Evolutionary conservation across 2,888 invertebrate genomes (phyloP).

Genomic region (Parapristionchus giblindavisi): DNA sequence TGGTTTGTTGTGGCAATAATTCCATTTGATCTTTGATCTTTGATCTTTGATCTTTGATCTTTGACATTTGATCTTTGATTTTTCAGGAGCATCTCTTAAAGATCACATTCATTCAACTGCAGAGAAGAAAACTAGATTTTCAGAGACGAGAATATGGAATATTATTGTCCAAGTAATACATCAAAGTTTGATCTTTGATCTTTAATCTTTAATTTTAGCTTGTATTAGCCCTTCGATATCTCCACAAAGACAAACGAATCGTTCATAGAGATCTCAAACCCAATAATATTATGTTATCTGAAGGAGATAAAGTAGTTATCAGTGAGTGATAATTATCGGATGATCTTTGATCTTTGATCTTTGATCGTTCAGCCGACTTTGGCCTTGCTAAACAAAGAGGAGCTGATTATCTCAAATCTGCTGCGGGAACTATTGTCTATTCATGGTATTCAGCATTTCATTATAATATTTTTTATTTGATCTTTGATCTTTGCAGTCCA

Average conservation of each 20-base stretch:
- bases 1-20: slow-evolving; percentile 60
- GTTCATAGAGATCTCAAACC: slow-evolving; percentile 61
- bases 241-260: slow-evolving; percentile 73
- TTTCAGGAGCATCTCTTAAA: slow-evolving; percentile 29
- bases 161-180: slow-evolving; percentile 72
- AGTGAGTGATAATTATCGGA: slow-evolving; percentile 43
- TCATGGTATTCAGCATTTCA: slow-evolving; percentile 68
- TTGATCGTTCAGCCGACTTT: slow-evolving; percentile 72
- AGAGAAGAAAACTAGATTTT: slow-evolving; percentile 70
- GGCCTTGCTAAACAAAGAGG: slow-evolving; percentile 73
- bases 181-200: slow-evolving; percentile 44
- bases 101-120: slow-evolving; percentile 72
- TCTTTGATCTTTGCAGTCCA: slow-evolving; percentile 68
- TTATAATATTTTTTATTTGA: neutral
- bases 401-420: slow-evolving; percentile 71
- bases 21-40: neutral
- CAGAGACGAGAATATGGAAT: slow-evolving; percentile 71
- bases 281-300: slow-evolving; percentile 59
- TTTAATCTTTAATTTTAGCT: slow-evolving; percentile 59
- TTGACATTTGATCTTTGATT: neutral
- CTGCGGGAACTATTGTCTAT: slow-evolving; percentile 72
- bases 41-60: neutral
- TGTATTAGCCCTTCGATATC: slow-evolving; percentile 71
- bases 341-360: too few species aligned
- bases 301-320: slow-evolving; percentile 56